These are phyloP conservation scores for Menidia beryllina DNA, from an alignment of 2,113 vertebrate genomes.

Conservation along the genomic window DNA sequence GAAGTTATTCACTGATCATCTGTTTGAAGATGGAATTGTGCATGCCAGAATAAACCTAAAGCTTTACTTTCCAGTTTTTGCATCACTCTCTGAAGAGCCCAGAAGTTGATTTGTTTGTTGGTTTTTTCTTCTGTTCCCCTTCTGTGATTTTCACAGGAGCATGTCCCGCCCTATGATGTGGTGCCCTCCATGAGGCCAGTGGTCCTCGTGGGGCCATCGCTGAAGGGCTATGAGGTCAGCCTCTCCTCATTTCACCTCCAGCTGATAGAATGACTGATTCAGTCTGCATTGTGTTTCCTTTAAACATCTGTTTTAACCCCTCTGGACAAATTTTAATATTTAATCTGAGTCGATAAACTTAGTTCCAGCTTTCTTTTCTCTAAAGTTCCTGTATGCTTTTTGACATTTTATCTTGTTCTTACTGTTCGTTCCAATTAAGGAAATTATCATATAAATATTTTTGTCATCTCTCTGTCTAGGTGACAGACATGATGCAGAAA, in stretches of 20 bases:
- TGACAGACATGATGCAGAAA: constrained; percentile 99
- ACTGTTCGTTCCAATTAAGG: too few relatives aligned
- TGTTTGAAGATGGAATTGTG: too few relatives aligned
- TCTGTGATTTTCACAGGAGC: constrained; percentile 84
- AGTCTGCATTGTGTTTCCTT: not conserved
- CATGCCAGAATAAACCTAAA: too few relatives aligned
- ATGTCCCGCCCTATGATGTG: constrained; percentile 93
- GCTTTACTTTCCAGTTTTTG: not conserved
- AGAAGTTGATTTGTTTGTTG: too few relatives aligned
- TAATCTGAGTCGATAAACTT: too few relatives aligned
- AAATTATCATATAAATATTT: too few relatives aligned
- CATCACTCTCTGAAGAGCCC: not conserved
- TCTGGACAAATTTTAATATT: not conserved
- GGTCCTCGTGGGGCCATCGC: constrained; percentile 94
- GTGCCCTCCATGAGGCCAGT: constrained; percentile 97
- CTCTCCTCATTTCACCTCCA: constrained; percentile 44
- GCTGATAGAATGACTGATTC: constrained; percentile 4
- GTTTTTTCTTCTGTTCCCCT: constrained; percentile 26
- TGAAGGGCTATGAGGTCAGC: constrained; percentile 96
- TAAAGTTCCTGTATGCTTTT: not conserved
- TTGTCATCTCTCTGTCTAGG: constrained; percentile 74
- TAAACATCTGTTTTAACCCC: constrained; percentile 1
- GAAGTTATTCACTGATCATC: too few relatives aligned
- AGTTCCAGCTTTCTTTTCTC: not conserved
- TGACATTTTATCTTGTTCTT: too few relatives aligned